Evolutionary conservation across 2,888 invertebrate genomes (phyloP).

Genomic region (Caprella mutica): DNA sequence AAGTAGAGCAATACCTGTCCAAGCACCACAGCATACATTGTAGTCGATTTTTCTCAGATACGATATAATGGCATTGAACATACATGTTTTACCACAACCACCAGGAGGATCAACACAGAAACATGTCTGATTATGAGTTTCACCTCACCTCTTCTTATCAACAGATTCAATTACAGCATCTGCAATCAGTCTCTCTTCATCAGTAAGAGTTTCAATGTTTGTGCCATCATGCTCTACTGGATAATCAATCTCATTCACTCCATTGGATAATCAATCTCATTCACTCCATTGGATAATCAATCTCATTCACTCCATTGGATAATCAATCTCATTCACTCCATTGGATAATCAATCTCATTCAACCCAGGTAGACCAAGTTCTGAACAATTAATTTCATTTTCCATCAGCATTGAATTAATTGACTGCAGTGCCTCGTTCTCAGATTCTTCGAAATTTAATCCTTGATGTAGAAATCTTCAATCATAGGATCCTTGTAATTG

Average conservation of each 20-base stretch:
- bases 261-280: too few species aligned
- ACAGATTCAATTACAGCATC: too few species aligned
- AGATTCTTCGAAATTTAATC: neutral
- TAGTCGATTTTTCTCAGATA: neutral
- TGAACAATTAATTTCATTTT: neutral
- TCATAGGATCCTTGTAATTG: neutral
- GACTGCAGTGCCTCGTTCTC: neutral
- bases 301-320: too few species aligned
- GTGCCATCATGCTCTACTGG: too few species aligned
- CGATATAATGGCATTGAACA: neutral
- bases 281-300: too few species aligned
- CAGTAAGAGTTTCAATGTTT: too few species aligned
- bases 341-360: too few species aligned
- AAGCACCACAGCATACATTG: constrained; percentile 36
- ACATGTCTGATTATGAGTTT: too few species aligned
- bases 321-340: too few species aligned
- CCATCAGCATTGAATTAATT: neutral
- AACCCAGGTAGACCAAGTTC: neutral
- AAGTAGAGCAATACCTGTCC: constrained; percentile 40
- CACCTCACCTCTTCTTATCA: too few species aligned
- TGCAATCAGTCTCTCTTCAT: too few species aligned
- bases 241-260: too few species aligned
- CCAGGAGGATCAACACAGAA: neutral
- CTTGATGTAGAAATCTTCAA: neutral
- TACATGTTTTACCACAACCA: neutral